Conservation (phyloP, 2,113 vertebrate genomes). For the Microtus richardsoni region DNA sequence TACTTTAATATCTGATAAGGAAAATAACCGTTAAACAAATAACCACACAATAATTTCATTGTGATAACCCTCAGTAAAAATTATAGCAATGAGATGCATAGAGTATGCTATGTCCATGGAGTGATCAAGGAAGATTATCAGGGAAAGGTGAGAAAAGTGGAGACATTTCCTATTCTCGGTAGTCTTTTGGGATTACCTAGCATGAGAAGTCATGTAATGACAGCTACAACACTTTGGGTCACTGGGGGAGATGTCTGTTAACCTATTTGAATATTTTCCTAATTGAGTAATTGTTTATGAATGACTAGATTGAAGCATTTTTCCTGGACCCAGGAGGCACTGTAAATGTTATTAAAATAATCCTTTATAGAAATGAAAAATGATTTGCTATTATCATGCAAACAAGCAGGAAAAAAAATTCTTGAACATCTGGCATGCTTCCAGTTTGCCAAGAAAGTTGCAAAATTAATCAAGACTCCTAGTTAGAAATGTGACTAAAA, state of each 20-base stretch:
- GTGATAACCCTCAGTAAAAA: neutral
- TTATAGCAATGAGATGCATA: neutral
- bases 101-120: neutral
- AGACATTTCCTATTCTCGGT: neutral
- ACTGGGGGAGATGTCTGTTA: neutral
- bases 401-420: constrained; percentile 55
- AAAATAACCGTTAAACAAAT: constrained; percentile 5
- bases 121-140: too few species aligned
- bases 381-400: constrained; percentile 54
- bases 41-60: neutral
- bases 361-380: constrained; percentile 64
- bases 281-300: constrained; percentile 26
- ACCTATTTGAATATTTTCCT: constrained; percentile 17
- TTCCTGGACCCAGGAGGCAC: neutral
- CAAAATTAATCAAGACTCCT: constrained; percentile 50
- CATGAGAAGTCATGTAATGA: neutral
- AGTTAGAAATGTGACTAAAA: constrained; percentile 49
- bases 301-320: neutral
- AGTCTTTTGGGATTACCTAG: neutral
- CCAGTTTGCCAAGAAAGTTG: constrained; percentile 45
- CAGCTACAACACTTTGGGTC: neutral
- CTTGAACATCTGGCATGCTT: constrained; percentile 47
- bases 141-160: neutral
- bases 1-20: neutral
- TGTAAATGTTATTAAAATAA: constrained; percentile 59